These are phyloP conservation scores for Uria aalge DNA, from an alignment of 2,113 vertebrate species.

Conservation along the genomic window DNA sequence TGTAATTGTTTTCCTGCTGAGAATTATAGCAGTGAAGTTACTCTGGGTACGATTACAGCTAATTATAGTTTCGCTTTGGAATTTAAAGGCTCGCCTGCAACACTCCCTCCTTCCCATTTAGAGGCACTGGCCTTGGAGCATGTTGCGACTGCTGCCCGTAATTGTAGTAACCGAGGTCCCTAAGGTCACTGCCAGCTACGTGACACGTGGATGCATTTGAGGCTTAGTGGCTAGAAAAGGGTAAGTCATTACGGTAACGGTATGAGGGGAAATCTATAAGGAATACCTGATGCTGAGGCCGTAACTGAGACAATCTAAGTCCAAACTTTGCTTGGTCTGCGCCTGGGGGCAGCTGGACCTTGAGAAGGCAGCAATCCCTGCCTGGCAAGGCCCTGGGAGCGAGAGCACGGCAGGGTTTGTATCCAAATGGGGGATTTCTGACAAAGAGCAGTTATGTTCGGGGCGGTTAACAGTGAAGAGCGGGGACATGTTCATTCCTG, in stretches of 20 bases:
- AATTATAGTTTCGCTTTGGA: conserved; percentile 74
- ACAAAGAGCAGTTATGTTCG: background rate
- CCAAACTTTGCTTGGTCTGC: background rate
- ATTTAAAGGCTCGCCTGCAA: conserved; percentile 72
- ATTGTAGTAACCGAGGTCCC: background rate
- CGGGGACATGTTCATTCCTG: background rate
- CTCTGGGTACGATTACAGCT: conserved; percentile 78
- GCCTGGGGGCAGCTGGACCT: background rate
- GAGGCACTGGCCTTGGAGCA: conserved; percentile 25
- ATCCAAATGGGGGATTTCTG: background rate
- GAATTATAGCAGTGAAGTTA: conserved; percentile 78
- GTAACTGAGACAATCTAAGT: background rate
- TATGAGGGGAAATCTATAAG: background rate
- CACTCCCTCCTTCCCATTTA: conserved; percentile 16
- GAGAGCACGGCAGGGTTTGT: background rate
- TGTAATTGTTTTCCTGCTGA: conserved; percentile 83
- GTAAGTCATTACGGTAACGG: background rate
- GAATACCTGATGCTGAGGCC: background rate
- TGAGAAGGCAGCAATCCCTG: background rate
- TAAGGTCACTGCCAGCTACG: background rate
- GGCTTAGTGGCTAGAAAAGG: conserved; percentile 35
- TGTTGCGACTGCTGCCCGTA: background rate
- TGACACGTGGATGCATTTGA: background rate
- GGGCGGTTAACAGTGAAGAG: background rate
- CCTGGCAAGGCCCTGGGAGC: background rate